phyloP scores from a whole-genome alignment of 2,113 vertebrate genomes.

The Coturnix japonica region DNA sequence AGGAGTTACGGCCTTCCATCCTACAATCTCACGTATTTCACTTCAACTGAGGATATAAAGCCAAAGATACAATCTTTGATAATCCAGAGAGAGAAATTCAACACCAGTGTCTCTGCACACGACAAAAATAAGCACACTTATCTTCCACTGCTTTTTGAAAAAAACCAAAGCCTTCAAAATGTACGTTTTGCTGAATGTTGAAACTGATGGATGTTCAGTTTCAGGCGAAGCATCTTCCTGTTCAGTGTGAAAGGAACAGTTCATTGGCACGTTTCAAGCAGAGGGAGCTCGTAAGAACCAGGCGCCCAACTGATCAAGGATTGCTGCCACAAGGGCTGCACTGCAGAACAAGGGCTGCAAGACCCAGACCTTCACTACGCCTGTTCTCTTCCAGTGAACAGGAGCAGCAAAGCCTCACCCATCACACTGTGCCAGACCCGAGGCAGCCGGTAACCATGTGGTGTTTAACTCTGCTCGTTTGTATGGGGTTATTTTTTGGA shows the following conservation, averaged over 20 bases:
- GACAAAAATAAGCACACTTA: background rate
- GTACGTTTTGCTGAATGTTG: background rate
- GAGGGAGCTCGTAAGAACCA: background rate
- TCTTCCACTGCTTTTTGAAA: background rate
- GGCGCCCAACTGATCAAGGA: background rate
- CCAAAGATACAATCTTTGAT: slow-evolving; percentile 9
- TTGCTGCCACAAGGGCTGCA: background rate
- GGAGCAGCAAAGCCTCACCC: background rate
- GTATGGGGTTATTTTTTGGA: background rate
- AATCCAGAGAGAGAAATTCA: slow-evolving; percentile 25
- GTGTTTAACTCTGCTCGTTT: background rate
- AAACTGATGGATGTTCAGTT: background rate
- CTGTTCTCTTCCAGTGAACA: background rate
- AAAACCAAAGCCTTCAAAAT: background rate
- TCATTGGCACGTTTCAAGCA: background rate
- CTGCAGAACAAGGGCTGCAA: slow-evolving; percentile 8
- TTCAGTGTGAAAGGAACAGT: background rate
- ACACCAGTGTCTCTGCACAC: slow-evolving; percentile 24
- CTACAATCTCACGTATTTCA: slow-evolving; percentile 29
- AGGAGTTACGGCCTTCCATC: slow-evolving; percentile 38
- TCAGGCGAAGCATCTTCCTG: slow-evolving; percentile 21
- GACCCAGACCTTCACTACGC: background rate
- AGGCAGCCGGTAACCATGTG: background rate
- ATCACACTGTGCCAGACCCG: background rate
- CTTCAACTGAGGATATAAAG: slow-evolving; percentile 20